phyloP scores from a whole-genome alignment of 2,888 invertebrate genomes.

The Aradus depressus region DNA sequence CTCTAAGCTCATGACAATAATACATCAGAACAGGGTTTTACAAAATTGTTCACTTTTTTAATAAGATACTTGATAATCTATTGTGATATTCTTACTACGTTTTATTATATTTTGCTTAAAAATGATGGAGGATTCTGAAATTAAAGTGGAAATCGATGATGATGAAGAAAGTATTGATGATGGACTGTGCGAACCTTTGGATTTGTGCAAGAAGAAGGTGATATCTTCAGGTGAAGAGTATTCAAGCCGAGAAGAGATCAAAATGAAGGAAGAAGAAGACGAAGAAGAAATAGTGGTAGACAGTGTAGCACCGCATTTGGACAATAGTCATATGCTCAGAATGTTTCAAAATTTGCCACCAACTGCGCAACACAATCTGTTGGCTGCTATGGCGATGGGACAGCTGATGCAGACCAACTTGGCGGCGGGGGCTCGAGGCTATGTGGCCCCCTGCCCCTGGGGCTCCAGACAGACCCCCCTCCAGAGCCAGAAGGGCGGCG shows the following conservation, averaged over 20 bases:
- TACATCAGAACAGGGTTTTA: conserved; percentile 24
- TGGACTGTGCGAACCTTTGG: conserved; percentile 41
- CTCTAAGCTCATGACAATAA: conserved; percentile 25
- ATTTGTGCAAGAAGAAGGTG: conserved; percentile 43
- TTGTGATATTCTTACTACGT: conserved; percentile 16
- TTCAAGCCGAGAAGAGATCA: no score
- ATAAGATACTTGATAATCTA: conserved; percentile 5
- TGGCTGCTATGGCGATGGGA: conserved; percentile 39
- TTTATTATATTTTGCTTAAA: conserved; percentile 9
- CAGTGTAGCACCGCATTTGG: background rate
- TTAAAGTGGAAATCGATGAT: conserved; percentile 2
- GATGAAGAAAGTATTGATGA: conserved; percentile 28
- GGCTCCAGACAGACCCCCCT: conserved; percentile 12
- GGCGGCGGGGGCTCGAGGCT: conserved; percentile 13
- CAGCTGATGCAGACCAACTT: conserved; percentile 27
- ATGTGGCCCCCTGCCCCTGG: conserved; percentile 12
- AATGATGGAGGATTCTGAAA: background rate
- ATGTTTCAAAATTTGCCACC: conserved; percentile 39
- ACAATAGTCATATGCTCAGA: conserved; percentile 35
- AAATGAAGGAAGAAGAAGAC: conserved; percentile 21
- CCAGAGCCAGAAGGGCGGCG: conserved; percentile 13
- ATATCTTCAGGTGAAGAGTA: no score
- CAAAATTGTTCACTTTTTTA: conserved; percentile 5
- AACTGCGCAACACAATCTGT: conserved; percentile 33
- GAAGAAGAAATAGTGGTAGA: conserved; percentile 32